Percentiles rank a stretch among this genome's conserved stretches.
Conservation (phyloP, 2,797 vertebrate genomes). For the Melanotaenia nigrans region DNA sequence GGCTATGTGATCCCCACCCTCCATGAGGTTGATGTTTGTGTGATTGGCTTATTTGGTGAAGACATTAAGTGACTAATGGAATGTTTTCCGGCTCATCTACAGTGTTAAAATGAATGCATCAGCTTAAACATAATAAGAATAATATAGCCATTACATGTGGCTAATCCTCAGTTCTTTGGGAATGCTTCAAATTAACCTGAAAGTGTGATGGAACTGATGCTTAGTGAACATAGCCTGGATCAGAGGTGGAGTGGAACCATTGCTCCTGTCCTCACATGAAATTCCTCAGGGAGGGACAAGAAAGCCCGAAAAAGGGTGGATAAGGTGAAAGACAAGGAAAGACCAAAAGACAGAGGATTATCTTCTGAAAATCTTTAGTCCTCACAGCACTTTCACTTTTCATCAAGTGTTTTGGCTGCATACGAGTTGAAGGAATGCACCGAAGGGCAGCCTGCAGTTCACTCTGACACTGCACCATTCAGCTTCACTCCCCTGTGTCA, state of each 20-base stretch:
- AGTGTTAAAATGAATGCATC: too few relatives aligned
- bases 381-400: conserved; percentile 71
- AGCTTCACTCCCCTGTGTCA: conserved; percentile 30
- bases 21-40: too few relatives aligned
- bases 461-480: conserved; percentile 37
- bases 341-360: conserved; percentile 48
- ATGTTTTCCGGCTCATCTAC: not conserved
- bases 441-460: conserved; percentile 67
- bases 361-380: conserved; percentile 58
- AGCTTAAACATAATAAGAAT: too few relatives aligned
- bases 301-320: conserved; percentile 29
- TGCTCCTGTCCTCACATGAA: conserved; percentile 68
- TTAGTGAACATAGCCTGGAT: conserved; percentile 52
- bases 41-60: too few relatives aligned
- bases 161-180: not conserved
- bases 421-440: conserved; percentile 74
- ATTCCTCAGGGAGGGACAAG: conserved; percentile 55
- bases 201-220: conserved; percentile 10
- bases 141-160: not conserved
- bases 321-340: conserved; percentile 27
- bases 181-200: not conserved
- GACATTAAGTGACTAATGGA: too few relatives aligned
- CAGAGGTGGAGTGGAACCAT: conserved; percentile 54
- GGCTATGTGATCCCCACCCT: too few relatives aligned
- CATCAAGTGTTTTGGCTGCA: conserved; percentile 72